Conservation (phyloP, 2,888 invertebrate genomes). For the Sicus ferrugineus region DNA sequence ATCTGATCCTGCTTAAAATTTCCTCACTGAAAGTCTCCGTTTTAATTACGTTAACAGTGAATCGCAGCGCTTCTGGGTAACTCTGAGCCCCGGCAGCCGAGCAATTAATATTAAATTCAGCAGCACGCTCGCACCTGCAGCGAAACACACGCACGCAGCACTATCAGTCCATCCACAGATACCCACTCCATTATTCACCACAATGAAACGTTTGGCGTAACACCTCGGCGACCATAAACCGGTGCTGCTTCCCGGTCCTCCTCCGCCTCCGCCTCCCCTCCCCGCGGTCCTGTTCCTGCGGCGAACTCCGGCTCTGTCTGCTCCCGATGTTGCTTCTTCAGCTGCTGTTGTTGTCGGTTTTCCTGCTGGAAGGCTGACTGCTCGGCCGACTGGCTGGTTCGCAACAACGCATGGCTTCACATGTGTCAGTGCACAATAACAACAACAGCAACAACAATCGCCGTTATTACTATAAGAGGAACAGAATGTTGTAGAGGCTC, state of each 20-base stretch:
- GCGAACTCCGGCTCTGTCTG: background rate
- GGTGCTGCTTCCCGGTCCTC: background rate
- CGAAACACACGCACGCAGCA: conserved; percentile 8
- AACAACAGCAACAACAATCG: conserved; percentile 3
- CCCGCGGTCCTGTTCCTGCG: background rate
- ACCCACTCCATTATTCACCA: conserved; percentile 26
- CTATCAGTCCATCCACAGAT: conserved; percentile 7
- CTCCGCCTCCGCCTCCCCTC: background rate
- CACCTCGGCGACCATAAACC: conserved; percentile 29
- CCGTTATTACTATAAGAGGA: background rate
- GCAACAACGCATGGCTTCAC: background rate
- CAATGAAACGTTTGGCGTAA: conserved; percentile 30
- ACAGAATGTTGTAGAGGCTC: background rate
- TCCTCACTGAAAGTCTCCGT: background rate
- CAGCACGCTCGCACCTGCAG: conserved; percentile 1
- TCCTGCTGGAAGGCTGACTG: too few relatives aligned
- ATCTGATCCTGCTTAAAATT: conserved; percentile 1
- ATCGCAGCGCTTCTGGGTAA: background rate
- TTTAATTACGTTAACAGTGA: background rate
- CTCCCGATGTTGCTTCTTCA: background rate
- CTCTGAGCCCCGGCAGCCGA: background rate
- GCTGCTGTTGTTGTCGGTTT: background rate
- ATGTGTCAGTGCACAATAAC: background rate
- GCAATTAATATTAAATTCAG: background rate
- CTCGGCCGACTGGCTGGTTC: too few relatives aligned